Conservation (phyloP, 2,888 invertebrate species). For the Scaptomyza parva region DNA sequence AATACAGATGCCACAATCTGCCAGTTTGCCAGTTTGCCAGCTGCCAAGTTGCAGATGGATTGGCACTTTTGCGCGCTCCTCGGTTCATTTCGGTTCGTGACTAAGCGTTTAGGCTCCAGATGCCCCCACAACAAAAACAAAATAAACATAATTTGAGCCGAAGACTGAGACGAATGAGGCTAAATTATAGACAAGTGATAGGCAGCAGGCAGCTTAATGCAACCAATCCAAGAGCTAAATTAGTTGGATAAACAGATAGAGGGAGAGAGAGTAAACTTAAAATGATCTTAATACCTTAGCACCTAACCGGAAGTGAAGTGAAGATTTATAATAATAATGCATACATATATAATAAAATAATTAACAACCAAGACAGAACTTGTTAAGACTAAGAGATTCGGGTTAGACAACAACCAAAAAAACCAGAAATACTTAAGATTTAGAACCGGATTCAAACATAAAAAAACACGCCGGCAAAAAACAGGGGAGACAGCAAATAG, state of each 20-base stretch:
- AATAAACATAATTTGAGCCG: neutral
- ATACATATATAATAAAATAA: constrained; percentile 27
- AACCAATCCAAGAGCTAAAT: constrained; percentile 40
- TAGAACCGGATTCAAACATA: constrained; percentile 75
- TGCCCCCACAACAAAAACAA: constrained; percentile 27
- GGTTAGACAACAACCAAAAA: constrained; percentile 10
- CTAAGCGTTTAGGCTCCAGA: constrained; percentile 67
- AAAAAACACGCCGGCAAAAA: constrained; percentile 48
- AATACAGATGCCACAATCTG: constrained; percentile 24
- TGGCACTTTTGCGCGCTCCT: constrained; percentile 46
- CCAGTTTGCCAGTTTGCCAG: constrained; percentile 54
- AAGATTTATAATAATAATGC: constrained; percentile 38
- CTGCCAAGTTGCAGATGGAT: constrained; percentile 54
- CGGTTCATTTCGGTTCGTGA: constrained; percentile 57
- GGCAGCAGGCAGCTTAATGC: constrained; percentile 51
- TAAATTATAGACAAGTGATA: constrained; percentile 50
- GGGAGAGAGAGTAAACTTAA: constrained; percentile 13
- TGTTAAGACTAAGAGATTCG: constrained; percentile 27
- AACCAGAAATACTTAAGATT: constrained; percentile 68
- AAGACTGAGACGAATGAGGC: constrained; percentile 9
- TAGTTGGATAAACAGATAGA: constrained; percentile 57
- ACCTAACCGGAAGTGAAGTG: constrained; percentile 67
- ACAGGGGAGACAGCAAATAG: constrained; percentile 27
- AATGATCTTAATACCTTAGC: constrained; percentile 24
- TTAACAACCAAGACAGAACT: constrained; percentile 38